Conservation (phyloP, 2,113 vertebrate genomes). For the Fregata magnificens region DNA sequence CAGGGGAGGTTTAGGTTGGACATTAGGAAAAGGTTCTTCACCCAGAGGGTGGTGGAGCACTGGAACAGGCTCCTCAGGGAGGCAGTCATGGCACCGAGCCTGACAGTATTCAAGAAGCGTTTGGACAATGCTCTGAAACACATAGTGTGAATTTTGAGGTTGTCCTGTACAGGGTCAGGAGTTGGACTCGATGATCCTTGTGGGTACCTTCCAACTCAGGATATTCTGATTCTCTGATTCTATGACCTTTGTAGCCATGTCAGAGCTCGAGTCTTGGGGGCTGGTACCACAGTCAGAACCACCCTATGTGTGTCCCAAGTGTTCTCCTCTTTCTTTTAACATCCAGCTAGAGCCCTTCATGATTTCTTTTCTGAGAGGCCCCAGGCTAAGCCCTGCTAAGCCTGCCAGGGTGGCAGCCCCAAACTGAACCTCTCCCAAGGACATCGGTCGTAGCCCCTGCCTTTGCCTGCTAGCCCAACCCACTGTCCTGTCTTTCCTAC, state of each 20-base stretch:
- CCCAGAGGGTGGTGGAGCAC: too few species aligned
- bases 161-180: too few species aligned
- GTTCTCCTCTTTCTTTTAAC: background rate
- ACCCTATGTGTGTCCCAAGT: background rate
- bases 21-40: too few species aligned
- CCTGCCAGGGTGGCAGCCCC: background rate
- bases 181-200: too few species aligned
- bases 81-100: too few species aligned
- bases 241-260: background rate
- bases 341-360: background rate
- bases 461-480: background rate
- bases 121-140: too few species aligned
- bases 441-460: background rate
- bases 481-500: background rate
- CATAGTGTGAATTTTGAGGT: too few species aligned
- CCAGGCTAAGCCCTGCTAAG: background rate
- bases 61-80: too few species aligned
- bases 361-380: background rate
- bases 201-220: too few species aligned
- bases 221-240: too few species aligned
- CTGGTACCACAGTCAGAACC: background rate
- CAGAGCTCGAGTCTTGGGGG: background rate
- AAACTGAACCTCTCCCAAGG: background rate
- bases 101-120: too few species aligned
- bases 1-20: too few species aligned